phyloP scores from a whole-genome alignment of 2,888 invertebrate species.

The Ophion obscuratus region DNA sequence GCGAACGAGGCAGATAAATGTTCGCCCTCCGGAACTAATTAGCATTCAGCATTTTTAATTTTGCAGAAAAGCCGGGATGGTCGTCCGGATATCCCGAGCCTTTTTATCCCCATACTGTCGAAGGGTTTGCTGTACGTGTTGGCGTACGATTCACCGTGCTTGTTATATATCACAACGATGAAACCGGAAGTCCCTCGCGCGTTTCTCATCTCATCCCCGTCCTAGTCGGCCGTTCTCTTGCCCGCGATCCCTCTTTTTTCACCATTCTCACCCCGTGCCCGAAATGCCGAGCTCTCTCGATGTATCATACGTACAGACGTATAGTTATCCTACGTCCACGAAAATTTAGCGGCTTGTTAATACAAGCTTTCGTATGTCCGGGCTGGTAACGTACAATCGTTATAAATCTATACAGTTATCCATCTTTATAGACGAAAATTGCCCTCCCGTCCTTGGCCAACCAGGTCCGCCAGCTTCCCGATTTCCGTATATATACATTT shows the following conservation, averaged over 20 bases:
- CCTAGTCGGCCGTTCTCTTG: not conserved
- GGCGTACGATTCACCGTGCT: slow-evolving; percentile 54
- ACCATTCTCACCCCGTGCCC: too few species aligned
- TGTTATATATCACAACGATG: slow-evolving; percentile 58
- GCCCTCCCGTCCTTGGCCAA: not conserved
- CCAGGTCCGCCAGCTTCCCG: not conserved
- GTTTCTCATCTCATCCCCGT: slow-evolving; percentile 50
- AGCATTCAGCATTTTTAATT: slow-evolving; percentile 83
- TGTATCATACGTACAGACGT: slow-evolving; percentile 4
- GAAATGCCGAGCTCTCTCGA: not conserved
- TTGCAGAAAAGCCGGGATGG: slow-evolving; percentile 74
- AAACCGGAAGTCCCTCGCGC: slow-evolving; percentile 61
- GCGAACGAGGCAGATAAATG: slow-evolving; percentile 73
- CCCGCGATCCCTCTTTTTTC: not conserved
- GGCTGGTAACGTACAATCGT: slow-evolving; percentile 53
- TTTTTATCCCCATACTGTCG: slow-evolving; percentile 51
- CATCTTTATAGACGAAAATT: not conserved
- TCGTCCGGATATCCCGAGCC: slow-evolving; percentile 58
- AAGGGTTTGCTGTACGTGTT: slow-evolving; percentile 44
- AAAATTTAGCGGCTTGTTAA: slow-evolving; percentile 73
- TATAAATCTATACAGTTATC: slow-evolving; percentile 60
- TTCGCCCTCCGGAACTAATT: slow-evolving; percentile 80
- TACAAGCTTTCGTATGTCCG: slow-evolving; percentile 54
- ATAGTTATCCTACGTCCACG: slow-evolving; percentile 60
- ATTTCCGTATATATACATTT: not conserved